A percentile compares a stretch with the other conserved stretches of the same genome.
Evolutionary conservation across 2,113 vertebrate species (phyloP).

Genomic region (Peromyscus californicus): DNA sequence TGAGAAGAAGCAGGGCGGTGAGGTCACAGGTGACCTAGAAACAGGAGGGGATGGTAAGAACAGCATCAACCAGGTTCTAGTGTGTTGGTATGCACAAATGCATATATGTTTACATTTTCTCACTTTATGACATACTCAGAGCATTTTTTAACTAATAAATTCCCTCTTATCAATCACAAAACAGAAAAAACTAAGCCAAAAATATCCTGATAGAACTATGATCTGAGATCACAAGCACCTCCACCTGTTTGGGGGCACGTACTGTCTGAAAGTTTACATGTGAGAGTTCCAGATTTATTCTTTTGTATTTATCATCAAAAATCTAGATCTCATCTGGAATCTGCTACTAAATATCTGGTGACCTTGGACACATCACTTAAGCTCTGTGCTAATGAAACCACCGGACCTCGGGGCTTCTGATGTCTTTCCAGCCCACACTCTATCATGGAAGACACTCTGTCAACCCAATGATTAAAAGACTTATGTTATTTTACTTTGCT

Average conservation of each 20-base stretch:
- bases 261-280: neutral
- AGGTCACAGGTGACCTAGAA: conserved; percentile 8
- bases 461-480: conserved; percentile 69
- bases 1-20: neutral
- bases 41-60: neutral
- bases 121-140: neutral
- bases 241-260: neutral
- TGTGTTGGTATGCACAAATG: conserved; percentile 23
- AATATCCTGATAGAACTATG: neutral
- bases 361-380: neutral
- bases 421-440: conserved; percentile 12
- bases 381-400: neutral
- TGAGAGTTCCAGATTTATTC: neutral
- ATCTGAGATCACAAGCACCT: neutral
- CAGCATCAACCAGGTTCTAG: conserved; percentile 1
- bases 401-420: neutral
- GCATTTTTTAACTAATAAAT: neutral
- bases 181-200: neutral
- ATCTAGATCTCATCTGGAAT: neutral
- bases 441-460: conserved; percentile 43
- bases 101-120: neutral
- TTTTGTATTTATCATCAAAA: neutral
- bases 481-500: conserved; percentile 58
- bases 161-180: neutral
- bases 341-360: neutral